phyloP scores from a whole-genome alignment of 2,797 vertebrate species.

The Aplochiton taeniatus region DNA sequence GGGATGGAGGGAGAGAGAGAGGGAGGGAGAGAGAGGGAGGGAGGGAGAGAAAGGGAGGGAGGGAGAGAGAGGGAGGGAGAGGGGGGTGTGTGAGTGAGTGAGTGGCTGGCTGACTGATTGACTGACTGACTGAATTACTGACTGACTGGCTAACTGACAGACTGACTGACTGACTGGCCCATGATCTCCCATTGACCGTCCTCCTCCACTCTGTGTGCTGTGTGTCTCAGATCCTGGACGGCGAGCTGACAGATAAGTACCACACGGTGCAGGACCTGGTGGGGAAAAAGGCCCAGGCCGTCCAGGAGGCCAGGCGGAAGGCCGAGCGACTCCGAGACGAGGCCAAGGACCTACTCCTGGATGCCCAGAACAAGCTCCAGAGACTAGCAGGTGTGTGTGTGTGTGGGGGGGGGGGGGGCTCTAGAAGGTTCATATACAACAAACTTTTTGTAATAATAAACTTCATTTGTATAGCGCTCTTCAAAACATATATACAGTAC shows the following conservation, averaged over 20 bases:
- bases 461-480: too few relatives aligned
- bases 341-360: constrained; percentile 82
- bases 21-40: neutral
- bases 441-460: too few relatives aligned
- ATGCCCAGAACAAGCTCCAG: constrained; percentile 87
- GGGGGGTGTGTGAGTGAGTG: neutral
- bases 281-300: constrained; percentile 84
- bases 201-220: neutral
- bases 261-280: constrained; percentile 86
- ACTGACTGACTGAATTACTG: too few relatives aligned
- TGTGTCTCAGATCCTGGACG: constrained; percentile 83
- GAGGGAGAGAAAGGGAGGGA: neutral
- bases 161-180: too few relatives aligned
- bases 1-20: neutral
- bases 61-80: neutral
- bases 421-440: neutral
- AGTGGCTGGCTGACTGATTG: too few relatives aligned
- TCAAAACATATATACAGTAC: too few relatives aligned
- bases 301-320: constrained; percentile 82
- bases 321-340: constrained; percentile 88
- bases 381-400: constrained; percentile 82
- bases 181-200: too few relatives aligned
- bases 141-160: too few relatives aligned
- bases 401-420: neutral
- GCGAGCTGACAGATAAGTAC: constrained; percentile 87